Conservation (phyloP, 2,888 invertebrate genomes). For the Plebejus melissa region DNA sequence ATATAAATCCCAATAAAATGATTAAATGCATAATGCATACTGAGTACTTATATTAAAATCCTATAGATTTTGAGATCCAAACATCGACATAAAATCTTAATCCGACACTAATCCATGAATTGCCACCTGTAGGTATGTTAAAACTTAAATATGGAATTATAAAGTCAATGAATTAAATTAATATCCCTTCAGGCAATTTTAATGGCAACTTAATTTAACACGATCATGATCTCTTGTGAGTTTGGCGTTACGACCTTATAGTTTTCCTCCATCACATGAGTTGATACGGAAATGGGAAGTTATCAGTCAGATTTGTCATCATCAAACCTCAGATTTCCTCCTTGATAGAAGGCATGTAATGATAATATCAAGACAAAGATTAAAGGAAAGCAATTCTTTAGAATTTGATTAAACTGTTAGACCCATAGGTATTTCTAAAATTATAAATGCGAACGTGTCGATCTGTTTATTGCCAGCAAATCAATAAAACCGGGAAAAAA, state of each 20-base stretch:
- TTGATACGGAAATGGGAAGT: background rate
- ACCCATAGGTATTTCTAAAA: background rate
- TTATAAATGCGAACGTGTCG: background rate
- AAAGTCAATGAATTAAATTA: background rate
- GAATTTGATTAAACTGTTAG: no score
- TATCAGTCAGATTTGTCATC: background rate
- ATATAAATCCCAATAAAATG: no score
- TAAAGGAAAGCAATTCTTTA: background rate
- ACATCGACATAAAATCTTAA: background rate
- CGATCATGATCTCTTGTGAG: background rate
- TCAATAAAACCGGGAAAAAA: background rate
- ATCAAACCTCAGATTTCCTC: background rate
- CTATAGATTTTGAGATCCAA: no score
- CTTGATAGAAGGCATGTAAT: background rate
- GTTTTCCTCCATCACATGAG: conserved; percentile 1
- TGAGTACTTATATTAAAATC: no score
- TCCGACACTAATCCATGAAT: background rate
- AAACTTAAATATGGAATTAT: no score
- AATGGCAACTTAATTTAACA: no score
- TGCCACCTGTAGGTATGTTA: background rate
- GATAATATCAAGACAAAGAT: no score
- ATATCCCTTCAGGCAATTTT: background rate
- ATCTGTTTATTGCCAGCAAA: no score
- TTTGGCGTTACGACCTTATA: background rate
- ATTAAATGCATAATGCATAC: no score